A percentile compares a stretch with the other conserved stretches of the same genome.
Conservation (phyloP, 2,888 invertebrate species). For the Atrina japonica region DNA sequence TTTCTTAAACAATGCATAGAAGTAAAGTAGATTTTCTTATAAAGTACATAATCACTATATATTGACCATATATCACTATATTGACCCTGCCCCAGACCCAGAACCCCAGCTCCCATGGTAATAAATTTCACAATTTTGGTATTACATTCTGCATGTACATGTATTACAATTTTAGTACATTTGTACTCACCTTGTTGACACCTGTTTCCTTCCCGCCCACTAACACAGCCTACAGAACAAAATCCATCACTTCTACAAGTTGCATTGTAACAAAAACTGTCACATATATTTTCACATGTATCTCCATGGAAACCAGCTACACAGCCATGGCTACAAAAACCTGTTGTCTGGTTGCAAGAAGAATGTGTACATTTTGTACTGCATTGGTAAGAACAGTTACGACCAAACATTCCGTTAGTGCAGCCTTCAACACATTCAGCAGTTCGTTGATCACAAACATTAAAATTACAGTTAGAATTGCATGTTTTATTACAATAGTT, state of each 20-base stretch:
- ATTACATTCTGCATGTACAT: too few relatives aligned
- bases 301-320: constrained; percentile 47
- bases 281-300: constrained; percentile 47
- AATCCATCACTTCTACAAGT: constrained; percentile 31
- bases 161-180: too few relatives aligned
- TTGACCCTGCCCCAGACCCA: too few relatives aligned
- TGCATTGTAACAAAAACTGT: constrained; percentile 35
- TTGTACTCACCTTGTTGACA: constrained; percentile 48
- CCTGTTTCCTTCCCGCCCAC: constrained; percentile 48
- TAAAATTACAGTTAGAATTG: constrained; percentile 39
- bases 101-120: too few relatives aligned
- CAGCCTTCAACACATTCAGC: constrained; percentile 53
- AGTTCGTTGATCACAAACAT: constrained; percentile 41
- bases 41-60: too few relatives aligned
- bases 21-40: too few relatives aligned
- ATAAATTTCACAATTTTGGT: too few relatives aligned
- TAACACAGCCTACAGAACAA: constrained; percentile 47
- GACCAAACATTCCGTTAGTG: constrained; percentile 49
- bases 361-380: constrained; percentile 39
- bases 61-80: too few relatives aligned
- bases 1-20: too few relatives aligned
- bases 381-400: constrained; percentile 46
- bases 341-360: constrained; percentile 44
- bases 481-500: constrained; percentile 48
- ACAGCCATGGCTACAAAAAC: constrained; percentile 41